Base-by-base conservation (phyloP, 2,797 vertebrate genomes). In the Platyrinchus mystaceus region DNA sequence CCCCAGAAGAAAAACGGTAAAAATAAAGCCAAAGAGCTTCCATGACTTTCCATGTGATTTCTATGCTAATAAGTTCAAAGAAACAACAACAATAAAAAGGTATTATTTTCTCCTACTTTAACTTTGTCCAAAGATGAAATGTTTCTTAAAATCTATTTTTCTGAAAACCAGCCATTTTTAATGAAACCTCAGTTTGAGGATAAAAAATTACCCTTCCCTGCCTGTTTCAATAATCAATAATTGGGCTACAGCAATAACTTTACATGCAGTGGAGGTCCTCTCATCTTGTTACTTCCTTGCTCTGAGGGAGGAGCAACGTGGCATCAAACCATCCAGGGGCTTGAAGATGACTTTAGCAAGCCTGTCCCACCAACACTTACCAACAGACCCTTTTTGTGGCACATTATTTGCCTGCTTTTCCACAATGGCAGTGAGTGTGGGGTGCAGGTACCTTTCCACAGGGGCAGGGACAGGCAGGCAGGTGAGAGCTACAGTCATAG, bases 361-460 rank as follows among this genome's bases (percentile, higher is more conserved):
- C 26, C 28, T 84, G 44, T 67, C 36, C 24, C 56, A 75, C 20
- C 15, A 32, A 18, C 12, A 7, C 9, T 52, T 17, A 69, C 20
- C 19, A 27, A 26, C 28, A 63, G 32, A 10, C 7, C 19, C 15
- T 78, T 78, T 71, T 7, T 26, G 9, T 78, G 46, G 13, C 17
- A 10, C 32, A 22, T 10, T 9, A 6, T 26, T 34, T 59, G 17
- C 34, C 41, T 28, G 15, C 21, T 46, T 62, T 76, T 63, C 32
- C 56, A 26, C 28, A 2, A 19, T 14, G 21, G 28, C 56, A 74
- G 10, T 6, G 36, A 63, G 26, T 0, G 0, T 10, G 21, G 41
- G 26, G 17, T 0, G 0, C n/a, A 23, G n/a, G 34, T 15, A 27
- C 19, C 12, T 21, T 13, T 53, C 41, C 1, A 24, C 0, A 26